Percentiles rank a stretch among this genome's conserved stretches.
phyloP scores from a whole-genome alignment of 1,140 invertebrate species.

The Drosophila asahinai region DNA sequence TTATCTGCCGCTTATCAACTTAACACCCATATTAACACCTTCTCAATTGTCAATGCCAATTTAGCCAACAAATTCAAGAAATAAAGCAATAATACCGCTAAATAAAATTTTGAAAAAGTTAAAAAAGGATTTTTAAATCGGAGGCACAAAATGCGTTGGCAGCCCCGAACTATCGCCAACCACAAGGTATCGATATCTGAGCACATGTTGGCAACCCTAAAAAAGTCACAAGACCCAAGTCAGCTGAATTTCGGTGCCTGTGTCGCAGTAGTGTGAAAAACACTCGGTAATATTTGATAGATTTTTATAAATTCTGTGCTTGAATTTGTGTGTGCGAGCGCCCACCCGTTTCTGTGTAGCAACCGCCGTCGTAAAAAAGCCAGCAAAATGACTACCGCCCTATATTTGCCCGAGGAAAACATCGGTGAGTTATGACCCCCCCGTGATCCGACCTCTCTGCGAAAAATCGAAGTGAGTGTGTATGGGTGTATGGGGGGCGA shows the following conservation, averaged over 20 bases:
- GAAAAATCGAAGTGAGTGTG: conserved; percentile 66
- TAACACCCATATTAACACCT: no score
- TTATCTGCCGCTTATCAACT: no score
- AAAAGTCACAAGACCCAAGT: conserved; percentile 84
- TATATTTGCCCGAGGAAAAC: conserved; percentile 92
- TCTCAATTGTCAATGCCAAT: no score
- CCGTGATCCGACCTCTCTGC: conserved; percentile 49
- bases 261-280: conserved; percentile 79
- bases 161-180: not conserved
- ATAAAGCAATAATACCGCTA: not conserved
- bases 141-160: not conserved
- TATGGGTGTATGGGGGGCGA: conserved; percentile 27
- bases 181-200: conserved; percentile 3
- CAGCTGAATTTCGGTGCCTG: conserved; percentile 83
- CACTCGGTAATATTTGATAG: conserved; percentile 69
- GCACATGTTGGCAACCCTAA: conserved; percentile 26
- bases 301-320: conserved; percentile 64
- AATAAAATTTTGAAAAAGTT: not conserved
- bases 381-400: conserved; percentile 88
- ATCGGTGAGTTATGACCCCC: conserved; percentile 88
- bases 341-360: conserved; percentile 32
- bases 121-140: not conserved
- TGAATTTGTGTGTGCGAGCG: conserved; percentile 63
- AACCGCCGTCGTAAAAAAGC: conserved; percentile 47
- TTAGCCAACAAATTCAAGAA: no score